phyloP scores from a whole-genome alignment of 2,888 invertebrate species.

The Nysson spinosus region DNA sequence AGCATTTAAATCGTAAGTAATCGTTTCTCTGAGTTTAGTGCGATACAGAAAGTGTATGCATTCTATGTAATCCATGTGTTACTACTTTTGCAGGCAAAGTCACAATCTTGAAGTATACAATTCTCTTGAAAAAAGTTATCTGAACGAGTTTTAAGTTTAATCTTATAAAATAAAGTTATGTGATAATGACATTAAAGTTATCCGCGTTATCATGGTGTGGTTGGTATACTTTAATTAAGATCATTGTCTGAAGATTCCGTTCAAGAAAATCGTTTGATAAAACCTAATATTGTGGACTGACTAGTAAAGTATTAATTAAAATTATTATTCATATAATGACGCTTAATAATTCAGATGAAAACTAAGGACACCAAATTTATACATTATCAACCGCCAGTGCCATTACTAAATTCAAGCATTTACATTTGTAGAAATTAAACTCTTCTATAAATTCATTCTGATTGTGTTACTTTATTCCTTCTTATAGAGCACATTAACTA shows the following conservation, averaged over 20 bases:
- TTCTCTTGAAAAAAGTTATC: constrained; percentile 82
- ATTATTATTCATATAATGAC: constrained; percentile 1
- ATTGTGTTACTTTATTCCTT: background rate
- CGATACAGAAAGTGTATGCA: too few species aligned
- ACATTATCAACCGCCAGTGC: background rate
- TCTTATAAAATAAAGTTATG: too few species aligned
- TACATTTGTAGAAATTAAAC: constrained; percentile 16
- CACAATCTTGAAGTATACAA: constrained; percentile 81
- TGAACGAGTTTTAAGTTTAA: constrained; percentile 76
- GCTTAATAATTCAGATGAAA: constrained; percentile 4
- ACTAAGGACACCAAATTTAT: too few species aligned
- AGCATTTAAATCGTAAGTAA: constrained; percentile 83
- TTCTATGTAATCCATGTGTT: too few species aligned
- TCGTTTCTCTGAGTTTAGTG: too few species aligned
- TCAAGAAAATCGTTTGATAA: too few species aligned
- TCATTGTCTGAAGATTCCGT: constrained; percentile 2
- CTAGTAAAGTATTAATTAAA: too few species aligned
- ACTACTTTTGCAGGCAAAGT: constrained; percentile 81
- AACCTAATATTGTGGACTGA: too few species aligned
- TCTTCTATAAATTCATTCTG: constrained; percentile 5
- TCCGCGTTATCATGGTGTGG: too few species aligned
- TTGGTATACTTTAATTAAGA: background rate
- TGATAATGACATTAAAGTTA: too few species aligned
- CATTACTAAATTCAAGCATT: constrained; percentile 1
- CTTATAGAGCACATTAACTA: background rate